Base-by-base conservation (phyloP, 2,888 invertebrate genomes). In the Diogma glabrata region DNA sequence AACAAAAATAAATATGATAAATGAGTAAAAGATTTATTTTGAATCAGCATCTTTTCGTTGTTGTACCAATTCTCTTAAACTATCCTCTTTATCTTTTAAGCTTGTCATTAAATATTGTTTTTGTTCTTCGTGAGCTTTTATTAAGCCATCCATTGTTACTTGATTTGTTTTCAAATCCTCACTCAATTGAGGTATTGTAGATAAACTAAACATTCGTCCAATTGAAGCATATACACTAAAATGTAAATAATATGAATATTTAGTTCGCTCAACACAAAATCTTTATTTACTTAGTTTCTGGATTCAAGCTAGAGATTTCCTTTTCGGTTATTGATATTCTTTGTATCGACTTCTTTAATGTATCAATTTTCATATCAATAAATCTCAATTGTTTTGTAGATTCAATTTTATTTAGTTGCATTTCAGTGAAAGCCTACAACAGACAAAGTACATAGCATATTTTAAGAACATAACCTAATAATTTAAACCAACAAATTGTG, bases 41-140 rank as follows among this genome's bases (percentile, higher is more conserved):
- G 52, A 49, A 51, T 65, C 65, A 3, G 68, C 69, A 53, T 74
- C 73, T 63, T 79, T 79, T 57, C 78, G 76, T 57, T 79, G 81
- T 56, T 81, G 79, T 0, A 85, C 81, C 70, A 90, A 74, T 71
- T 90, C 89, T 52, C 90, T 72, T 19, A 91, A 71, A 62, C 84
- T 87, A 66, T 87, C 82, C 65, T 89, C 87, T 60, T 86, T 83
- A 60, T 88, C 88, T 62, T 85, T 84, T 43, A 90, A 70, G 58
- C 75, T 86, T 55, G 79, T 77, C 59, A 85, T 82, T 56, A 89
- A 69, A 60, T 85, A 87, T 14, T 74, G 71, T 65, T 88, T 88
- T 59, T 81, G 85, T 57, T 75, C 78, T 68, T 84, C 82, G 20
- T 86, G 70, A 12, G 76, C 72, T 61, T 81, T 81, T 24, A 87